These are phyloP conservation scores for Spodoptera exigua DNA, from an alignment of 2,888 invertebrate genomes.

Conservation along the genomic window DNA sequence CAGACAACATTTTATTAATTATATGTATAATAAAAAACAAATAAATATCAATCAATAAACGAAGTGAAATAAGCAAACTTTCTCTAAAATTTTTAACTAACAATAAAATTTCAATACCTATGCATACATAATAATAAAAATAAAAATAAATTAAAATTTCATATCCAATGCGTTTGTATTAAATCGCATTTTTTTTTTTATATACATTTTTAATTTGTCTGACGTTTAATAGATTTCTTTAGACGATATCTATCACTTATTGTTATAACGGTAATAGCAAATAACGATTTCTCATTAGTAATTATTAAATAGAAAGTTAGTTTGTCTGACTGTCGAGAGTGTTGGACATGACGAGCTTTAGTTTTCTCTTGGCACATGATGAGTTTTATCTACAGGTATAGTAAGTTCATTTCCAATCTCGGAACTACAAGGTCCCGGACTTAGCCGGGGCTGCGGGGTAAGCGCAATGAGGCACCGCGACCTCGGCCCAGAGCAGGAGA, in stretches of 20 bases:
- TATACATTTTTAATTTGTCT: conserved; percentile 13
- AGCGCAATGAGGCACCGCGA: too few relatives aligned
- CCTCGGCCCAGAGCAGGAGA: too few relatives aligned
- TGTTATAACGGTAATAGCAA: conserved; percentile 27
- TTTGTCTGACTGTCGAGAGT: conserved; percentile 7
- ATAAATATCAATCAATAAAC: too few relatives aligned
- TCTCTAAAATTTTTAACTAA: too few relatives aligned
- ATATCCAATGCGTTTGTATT: conserved; percentile 7
- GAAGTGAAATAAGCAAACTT: too few relatives aligned
- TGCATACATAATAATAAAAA: not conserved
- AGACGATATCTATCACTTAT: conserved; percentile 39
- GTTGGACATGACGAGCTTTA: not conserved
- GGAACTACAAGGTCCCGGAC: too few relatives aligned
- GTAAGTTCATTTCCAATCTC: too few relatives aligned
- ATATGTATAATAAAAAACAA: too few relatives aligned
- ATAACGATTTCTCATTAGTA: conserved; percentile 43
- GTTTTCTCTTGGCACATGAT: conserved; percentile 1
- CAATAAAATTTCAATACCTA: not conserved
- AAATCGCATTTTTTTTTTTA: conserved; percentile 8
- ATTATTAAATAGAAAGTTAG: conserved; percentile 50
- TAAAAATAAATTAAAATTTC: not conserved
- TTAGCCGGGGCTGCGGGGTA: too few relatives aligned
- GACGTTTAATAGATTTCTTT: conserved; percentile 28
- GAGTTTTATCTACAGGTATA: not conserved
- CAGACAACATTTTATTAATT: too few relatives aligned